These are phyloP conservation scores for Semnornis frantzii DNA, from an alignment of 2,113 vertebrate species.

Conservation along the genomic window DNA sequence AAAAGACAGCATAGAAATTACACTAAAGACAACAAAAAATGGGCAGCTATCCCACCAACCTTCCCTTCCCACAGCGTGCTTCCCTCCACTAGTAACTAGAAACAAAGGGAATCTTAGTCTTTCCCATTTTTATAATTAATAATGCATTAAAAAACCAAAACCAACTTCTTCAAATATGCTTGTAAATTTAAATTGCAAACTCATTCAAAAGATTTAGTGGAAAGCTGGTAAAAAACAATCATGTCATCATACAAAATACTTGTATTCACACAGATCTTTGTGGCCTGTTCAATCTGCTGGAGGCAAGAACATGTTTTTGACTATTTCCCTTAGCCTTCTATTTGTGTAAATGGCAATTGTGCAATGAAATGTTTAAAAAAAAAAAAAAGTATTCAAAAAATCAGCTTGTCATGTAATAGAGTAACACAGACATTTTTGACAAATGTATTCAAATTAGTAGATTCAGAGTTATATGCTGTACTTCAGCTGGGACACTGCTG, in stretches of 20 bases:
- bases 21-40: neutral
- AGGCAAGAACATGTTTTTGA: neutral
- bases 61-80: neutral
- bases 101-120: neutral
- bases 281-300: neutral
- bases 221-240: neutral
- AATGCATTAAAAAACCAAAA: neutral
- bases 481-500: neutral
- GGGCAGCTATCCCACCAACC: neutral
- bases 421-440: neutral
- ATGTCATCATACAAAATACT: neutral
- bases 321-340: neutral
- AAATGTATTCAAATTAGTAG: neutral
- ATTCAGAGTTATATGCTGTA: neutral
- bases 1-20: neutral
- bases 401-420: neutral
- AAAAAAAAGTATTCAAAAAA: neutral
- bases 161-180: neutral
- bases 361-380: neutral
- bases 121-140: neutral
- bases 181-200: neutral
- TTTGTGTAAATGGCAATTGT: neutral
- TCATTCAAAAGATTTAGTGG: neutral
- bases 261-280: neutral
- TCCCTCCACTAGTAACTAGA: neutral